Conservation (phyloP, 1,140 invertebrate species). For the Zeugodacus cucurbitae region DNA sequence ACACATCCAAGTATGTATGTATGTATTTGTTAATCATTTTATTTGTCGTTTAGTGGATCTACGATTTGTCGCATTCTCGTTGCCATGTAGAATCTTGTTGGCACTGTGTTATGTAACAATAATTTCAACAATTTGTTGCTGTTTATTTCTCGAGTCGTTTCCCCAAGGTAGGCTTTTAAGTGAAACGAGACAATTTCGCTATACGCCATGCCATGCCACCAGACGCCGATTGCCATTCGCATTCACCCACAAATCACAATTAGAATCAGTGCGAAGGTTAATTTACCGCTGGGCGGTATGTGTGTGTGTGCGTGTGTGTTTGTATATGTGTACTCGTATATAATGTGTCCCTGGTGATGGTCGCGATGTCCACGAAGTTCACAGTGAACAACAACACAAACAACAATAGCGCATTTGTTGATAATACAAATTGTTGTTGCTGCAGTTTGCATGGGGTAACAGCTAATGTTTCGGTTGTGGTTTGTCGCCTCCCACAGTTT, state of each 20-base stretch:
- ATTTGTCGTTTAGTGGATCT: background rate
- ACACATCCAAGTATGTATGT: background rate
- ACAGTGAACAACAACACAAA: background rate
- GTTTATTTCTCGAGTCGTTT: background rate
- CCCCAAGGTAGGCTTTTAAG: slow-evolving; percentile 21
- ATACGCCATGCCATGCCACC: background rate
- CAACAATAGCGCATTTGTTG: background rate
- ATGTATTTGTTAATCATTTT: background rate
- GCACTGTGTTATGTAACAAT: background rate
- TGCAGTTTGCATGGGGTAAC: background rate
- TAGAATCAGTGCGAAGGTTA: slow-evolving; percentile 36
- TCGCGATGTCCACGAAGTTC: background rate
- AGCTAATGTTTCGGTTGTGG: background rate
- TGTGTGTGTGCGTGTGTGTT: background rate
- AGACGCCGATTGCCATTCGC: background rate
- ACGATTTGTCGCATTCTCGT: background rate
- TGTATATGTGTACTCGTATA: background rate
- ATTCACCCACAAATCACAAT: slow-evolving; percentile 35
- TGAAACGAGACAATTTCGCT: background rate
- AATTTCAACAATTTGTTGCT: slow-evolving; percentile 5
- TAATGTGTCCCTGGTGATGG: slow-evolving; percentile 9
- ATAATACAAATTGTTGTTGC: background rate
- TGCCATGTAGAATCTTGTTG: background rate
- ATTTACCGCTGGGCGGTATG: background rate
- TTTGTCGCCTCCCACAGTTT: background rate